These are phyloP conservation scores for Cyaniris semiargus DNA, from an alignment of 2,888 invertebrate genomes.

Conservation along the genomic window DNA sequence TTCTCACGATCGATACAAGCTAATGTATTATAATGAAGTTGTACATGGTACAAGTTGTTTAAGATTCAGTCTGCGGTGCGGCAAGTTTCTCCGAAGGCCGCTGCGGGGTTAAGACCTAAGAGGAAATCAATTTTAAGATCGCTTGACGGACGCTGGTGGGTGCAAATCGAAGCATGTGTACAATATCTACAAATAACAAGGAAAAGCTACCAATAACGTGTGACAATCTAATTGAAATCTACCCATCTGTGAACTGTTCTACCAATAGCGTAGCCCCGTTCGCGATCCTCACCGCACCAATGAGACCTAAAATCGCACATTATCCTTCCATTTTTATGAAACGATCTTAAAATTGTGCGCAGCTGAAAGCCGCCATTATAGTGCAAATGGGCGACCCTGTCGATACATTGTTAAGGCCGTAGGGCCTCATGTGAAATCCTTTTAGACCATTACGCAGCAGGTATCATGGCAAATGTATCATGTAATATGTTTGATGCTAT, in stretches of 20 bases:
- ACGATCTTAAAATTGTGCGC: neutral
- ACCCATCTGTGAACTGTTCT: neutral
- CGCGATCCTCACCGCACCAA: neutral
- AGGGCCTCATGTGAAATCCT: constrained; percentile 6
- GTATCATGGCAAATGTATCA: constrained; percentile 17
- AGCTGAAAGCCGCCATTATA: constrained; percentile 49
- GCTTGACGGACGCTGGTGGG: neutral
- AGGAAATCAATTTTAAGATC: constrained; percentile 32
- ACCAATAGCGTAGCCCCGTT: neutral
- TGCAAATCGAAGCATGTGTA: neutral
- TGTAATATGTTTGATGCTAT: constrained; percentile 12
- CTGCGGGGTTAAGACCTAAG: constrained; percentile 30
- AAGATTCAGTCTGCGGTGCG: constrained; percentile 5
- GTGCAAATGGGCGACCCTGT: constrained; percentile 47
- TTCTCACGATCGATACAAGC: neutral
- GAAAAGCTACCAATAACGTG: neutral
- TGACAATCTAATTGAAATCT: neutral
- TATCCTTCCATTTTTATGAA: neutral
- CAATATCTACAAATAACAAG: neutral
- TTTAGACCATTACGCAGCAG: constrained; percentile 26
- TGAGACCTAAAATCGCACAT: neutral
- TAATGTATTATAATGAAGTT: constrained; percentile 18
- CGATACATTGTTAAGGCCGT: constrained; percentile 28
- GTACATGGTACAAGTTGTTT: constrained; percentile 21
- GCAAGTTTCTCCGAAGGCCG: constrained; percentile 33